Percentiles rank a stretch among this genome's conserved stretches.
Evolutionary conservation across 2,113 vertebrate species (phyloP).

Genomic region (Podarcis muralis): DNA sequence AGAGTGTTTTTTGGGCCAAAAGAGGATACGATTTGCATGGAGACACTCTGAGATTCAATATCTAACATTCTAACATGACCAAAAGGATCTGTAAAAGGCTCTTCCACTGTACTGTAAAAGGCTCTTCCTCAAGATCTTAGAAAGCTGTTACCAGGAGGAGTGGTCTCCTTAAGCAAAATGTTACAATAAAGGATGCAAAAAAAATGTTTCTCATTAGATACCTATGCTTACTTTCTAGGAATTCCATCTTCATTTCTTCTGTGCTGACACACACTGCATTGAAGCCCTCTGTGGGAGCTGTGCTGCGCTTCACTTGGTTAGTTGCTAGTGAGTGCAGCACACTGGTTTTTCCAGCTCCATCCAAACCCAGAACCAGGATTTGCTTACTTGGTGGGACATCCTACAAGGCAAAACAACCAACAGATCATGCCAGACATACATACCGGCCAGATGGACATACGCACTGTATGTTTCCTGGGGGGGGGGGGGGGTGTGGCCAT

Average conservation of each 20-base stretch:
- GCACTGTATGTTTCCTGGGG: background rate
- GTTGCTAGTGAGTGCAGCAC: conserved; percentile 84
- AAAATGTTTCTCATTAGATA: background rate
- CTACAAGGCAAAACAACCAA: conserved; percentile 64
- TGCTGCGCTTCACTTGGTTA: conserved; percentile 77
- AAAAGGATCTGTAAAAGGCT: background rate
- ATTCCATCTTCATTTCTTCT: conserved; percentile 84
- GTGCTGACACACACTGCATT: conserved; percentile 84
- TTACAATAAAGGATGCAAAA: background rate
- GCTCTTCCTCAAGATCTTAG: background rate
- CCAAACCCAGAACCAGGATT: conserved; percentile 91
- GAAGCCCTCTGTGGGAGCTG: conserved; percentile 86
- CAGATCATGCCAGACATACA: accelerated
- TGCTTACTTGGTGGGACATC: conserved; percentile 70
- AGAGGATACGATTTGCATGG: background rate
- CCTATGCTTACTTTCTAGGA: conserved; percentile 88
- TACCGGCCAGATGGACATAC: background rate
- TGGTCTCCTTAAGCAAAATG: background rate
- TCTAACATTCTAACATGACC: background rate
- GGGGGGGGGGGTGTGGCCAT: no score
- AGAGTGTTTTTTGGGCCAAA: background rate
- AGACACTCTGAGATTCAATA: background rate
- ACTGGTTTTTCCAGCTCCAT: conserved; percentile 93
- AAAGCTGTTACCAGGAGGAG: background rate
- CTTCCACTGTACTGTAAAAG: background rate